Conservation (phyloP, 2,797 vertebrate species). For the Gastrophryne carolinensis region DNA sequence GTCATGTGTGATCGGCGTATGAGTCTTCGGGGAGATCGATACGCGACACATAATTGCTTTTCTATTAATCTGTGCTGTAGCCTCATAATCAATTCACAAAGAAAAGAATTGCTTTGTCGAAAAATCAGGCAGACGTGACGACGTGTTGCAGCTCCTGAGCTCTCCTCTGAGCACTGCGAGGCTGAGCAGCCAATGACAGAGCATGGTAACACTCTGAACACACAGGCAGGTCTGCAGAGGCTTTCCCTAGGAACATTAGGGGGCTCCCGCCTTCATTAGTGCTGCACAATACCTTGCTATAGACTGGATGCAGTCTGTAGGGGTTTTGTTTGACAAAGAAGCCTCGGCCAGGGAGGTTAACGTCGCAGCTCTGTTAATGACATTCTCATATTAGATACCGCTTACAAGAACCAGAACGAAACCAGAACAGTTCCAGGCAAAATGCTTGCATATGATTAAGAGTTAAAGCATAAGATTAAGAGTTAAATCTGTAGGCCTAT, state of each 20-base stretch:
- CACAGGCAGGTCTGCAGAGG: background rate
- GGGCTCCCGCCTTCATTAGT: constrained; percentile 12
- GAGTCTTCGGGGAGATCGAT: constrained; percentile 35
- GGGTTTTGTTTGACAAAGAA: background rate
- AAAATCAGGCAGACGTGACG: background rate
- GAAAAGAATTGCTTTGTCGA: constrained; percentile 33
- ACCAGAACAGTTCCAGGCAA: too few relatives aligned
- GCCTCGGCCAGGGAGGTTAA: too few relatives aligned
- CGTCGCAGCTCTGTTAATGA: too few relatives aligned
- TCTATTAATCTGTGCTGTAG: background rate
- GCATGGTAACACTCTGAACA: constrained; percentile 14
- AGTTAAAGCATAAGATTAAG: too few relatives aligned
- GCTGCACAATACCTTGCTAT: background rate
- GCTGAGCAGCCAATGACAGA: constrained; percentile 10
- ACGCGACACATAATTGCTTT: constrained; percentile 31
- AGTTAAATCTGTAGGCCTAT: too few relatives aligned
- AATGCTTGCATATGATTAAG: too few relatives aligned
- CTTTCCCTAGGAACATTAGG: background rate
- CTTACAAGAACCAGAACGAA: too few relatives aligned
- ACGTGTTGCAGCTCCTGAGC: background rate
- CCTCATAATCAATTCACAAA: constrained; percentile 33
- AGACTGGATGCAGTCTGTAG: background rate
- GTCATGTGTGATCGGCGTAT: too few relatives aligned
- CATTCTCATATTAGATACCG: too few relatives aligned
- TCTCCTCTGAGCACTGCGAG: background rate